Percentiles rank a stretch among this genome's conserved stretches.
phyloP scores from a whole-genome alignment of 2,113 vertebrate species.

The Sitta europaea region DNA sequence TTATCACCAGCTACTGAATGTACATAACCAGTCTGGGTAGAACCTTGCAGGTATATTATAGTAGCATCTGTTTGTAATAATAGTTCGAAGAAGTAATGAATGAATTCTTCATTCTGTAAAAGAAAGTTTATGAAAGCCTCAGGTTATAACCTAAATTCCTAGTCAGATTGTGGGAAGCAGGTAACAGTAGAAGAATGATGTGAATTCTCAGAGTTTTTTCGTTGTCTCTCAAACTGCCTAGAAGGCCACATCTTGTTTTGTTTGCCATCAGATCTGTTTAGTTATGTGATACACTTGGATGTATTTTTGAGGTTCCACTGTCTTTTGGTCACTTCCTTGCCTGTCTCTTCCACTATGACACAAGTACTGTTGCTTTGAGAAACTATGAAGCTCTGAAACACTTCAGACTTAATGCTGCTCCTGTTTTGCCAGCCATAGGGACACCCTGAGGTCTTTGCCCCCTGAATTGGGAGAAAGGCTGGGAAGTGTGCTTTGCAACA shows the following conservation, averaged over 20 bases:
- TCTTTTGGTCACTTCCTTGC: background rate
- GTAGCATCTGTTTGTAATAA: background rate
- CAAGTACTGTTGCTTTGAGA: background rate
- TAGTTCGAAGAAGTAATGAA: background rate
- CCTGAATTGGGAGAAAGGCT: background rate
- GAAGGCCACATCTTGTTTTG: background rate
- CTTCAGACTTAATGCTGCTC: background rate
- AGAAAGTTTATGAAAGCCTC: background rate
- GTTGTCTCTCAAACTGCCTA: background rate
- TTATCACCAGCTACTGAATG: background rate
- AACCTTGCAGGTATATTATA: background rate
- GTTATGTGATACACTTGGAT: background rate
- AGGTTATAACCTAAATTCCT: background rate
- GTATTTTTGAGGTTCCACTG: background rate
- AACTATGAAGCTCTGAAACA: background rate
- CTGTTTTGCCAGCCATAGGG: background rate
- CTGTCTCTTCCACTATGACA: background rate
- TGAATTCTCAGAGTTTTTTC: background rate
- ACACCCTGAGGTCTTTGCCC: background rate
- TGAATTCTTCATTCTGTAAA: background rate
- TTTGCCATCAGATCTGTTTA: background rate
- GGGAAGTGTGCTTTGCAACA: accelerated
- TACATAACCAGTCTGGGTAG: background rate
- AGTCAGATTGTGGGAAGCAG: background rate
- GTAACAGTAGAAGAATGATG: background rate